Evolutionary conservation across 2,797 vertebrate genomes (phyloP), one percentile per base, ranked within the genome.

Genomic region (Anableps anableps): DNA sequence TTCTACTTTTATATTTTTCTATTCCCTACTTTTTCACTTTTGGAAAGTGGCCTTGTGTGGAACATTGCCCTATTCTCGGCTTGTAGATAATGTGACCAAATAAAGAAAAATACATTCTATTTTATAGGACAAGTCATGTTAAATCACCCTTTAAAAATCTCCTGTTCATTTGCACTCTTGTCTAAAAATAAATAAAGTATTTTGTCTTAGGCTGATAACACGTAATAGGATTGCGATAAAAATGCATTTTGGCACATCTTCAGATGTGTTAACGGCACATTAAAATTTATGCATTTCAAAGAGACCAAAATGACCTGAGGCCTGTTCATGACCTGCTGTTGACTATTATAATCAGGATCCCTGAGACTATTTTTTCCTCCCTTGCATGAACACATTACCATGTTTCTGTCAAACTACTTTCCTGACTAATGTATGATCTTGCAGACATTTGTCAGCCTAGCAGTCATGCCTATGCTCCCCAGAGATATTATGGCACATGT

Each of bases 231-330:
- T 3, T 45, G 14, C 58, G 41, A 77, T 80, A 9, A 88, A 74
- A 79, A 79, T 72, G 55, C 66, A 74, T 79, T 26, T 79, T 77
- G 64, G 38, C 87, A 78, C 71, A 45, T 76, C 64, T 78, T 55
- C 41, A 77, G 82, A 84, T 82, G 85, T 86, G 84, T 82, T 68
- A 85, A 80, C 48, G 74, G 36, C 71, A 82, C 47, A 62, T 86
- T 76, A 5, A 77, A 60, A 83, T 80, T 2, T 53, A 50, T 62
- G 76, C 16, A 36, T 83, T 81, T 85, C 79, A 81, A 64, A 83
- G 51, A 79, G 26, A 71, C 48, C 0, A 51, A 70, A 68, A 31
- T 14, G 4, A 17, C 23, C 43, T 0, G 0, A 19, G 16, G 19
- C 74, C 29, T 55, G 31, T 29, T 70, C 62, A 34, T 60, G 75